Base-by-base conservation (phyloP, 1,140 invertebrate species). In the Thalassaphorura encarpata region DNA sequence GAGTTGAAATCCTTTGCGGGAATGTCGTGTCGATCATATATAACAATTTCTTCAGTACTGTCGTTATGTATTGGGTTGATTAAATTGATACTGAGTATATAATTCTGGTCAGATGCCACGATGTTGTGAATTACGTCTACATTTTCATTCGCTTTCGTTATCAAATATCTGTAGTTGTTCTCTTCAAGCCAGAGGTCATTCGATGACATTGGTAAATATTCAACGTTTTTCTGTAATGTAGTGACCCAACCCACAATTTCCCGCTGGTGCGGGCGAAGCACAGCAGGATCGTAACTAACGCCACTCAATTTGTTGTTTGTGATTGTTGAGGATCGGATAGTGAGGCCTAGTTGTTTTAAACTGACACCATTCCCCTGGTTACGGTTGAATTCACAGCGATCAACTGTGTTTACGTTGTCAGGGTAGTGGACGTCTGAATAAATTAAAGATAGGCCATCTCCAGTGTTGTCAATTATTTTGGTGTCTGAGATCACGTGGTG, bases 221-320 rank as follows among this genome's bases (percentile, higher is more conserved):
- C 61, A 31, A 62, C 50, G 61, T 81, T 78, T 39, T 56, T 49
- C 43, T 67, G 61, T 6, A 56, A 58, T 8, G 58, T 47, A 6
- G 56, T 51, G 63, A 93, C 88, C 93, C 93, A 96, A 1, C 90
- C 89, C 8, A 89, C 83, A 47, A 97, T 78, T 76, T 97, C 92
- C 71, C 87, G 77, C 70, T 95, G 90, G 67, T 93, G 83, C 3
- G 83, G 67, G 8, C 84, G 82, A 16, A 46, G 21, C 41, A 97
- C 76, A 13, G 84, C 83, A 2, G 94, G 89, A 76, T 98, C 86
- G 68, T 98, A 95, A 54, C 84, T 80, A 61, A 99, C 85, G 0
- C 94, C 96, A 46, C 87, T 85, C 43, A 85, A 77, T 45, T 79
- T 77, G 70, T 97, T 99, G 51, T 87, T 83, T 69, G 87, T 84